Conservation (phyloP, 2,888 invertebrate species). For the Drosophila nr. fundita region DNA sequence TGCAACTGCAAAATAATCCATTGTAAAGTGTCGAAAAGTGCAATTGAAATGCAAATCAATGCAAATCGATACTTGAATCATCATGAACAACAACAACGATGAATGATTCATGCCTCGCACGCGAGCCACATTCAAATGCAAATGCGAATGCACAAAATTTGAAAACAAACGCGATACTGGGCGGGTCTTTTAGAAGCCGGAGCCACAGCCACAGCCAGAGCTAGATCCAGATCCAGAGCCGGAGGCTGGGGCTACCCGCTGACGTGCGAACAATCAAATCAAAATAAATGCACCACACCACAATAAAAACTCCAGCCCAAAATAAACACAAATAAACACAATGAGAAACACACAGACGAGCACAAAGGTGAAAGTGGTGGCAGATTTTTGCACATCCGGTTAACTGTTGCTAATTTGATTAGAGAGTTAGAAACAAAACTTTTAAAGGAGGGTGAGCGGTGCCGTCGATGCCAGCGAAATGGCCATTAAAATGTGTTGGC, state of each 20-base stretch:
- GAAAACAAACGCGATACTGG: constrained; percentile 61
- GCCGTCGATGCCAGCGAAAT: constrained; percentile 24
- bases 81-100: constrained; percentile 41
- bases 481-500: constrained; percentile 52
- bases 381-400: constrained; percentile 73
- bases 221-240: not conserved
- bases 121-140: constrained; percentile 77
- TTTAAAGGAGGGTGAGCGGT: constrained; percentile 7
- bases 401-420: constrained; percentile 84
- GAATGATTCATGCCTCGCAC: constrained; percentile 77
- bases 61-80: constrained; percentile 81
- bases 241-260: constrained; percentile 50
- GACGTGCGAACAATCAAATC: constrained; percentile 75
- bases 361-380: constrained; percentile 52
- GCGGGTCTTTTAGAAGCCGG: constrained; percentile 25
- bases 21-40: constrained; percentile 79
- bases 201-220: constrained; percentile 2
- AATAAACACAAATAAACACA: constrained; percentile 57
- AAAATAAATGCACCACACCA: constrained; percentile 72
- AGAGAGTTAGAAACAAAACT: constrained; percentile 63
- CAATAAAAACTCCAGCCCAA: constrained; percentile 47
- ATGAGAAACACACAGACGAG: constrained; percentile 24
- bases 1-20: constrained; percentile 79
- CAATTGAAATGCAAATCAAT: constrained; percentile 82
- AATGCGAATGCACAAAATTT: constrained; percentile 61